Percentiles rank a stretch among this genome's conserved stretches.
Conservation (phyloP, 2,888 invertebrate genomes). For the Troilus luridus region DNA sequence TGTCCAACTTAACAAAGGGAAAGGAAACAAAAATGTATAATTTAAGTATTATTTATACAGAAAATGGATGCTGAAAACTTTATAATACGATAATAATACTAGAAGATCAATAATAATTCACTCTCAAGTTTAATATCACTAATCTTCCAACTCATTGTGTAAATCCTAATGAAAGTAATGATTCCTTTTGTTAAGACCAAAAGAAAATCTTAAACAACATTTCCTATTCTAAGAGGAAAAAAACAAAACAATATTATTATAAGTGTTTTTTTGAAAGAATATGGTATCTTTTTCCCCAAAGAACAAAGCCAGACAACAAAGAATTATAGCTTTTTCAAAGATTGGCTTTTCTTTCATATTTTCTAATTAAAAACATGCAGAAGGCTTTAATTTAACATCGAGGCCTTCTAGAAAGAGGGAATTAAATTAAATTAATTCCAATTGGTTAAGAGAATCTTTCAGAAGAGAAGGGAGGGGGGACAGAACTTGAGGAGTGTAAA, state of each 20-base stretch:
- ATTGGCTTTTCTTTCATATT: conserved; percentile 3
- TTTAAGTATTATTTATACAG: no score
- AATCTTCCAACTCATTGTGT: not conserved
- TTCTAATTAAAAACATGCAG: conserved; percentile 5
- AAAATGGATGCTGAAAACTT: no score
- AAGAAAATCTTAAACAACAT: not conserved
- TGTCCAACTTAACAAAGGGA: no score
- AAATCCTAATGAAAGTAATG: not conserved
- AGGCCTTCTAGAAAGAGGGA: not conserved
- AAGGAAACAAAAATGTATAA: no score
- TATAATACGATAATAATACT: no score
- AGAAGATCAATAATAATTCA: no score
- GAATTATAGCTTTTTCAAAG: conserved; percentile 27
- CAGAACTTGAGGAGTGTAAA: not conserved
- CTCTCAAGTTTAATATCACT: not conserved
- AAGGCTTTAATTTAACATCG: not conserved
- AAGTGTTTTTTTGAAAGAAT: not conserved
- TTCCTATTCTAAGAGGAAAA: no score
- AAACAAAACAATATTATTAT: not conserved
- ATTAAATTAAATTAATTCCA: conserved; percentile 24
- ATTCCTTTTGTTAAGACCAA: not conserved
- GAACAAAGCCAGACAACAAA: conserved; percentile 4
- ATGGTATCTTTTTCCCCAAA: not conserved
- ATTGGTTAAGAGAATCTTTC: conserved; percentile 34
- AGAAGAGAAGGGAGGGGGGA: not conserved